Conservation (phyloP, 1,140 invertebrate genomes). For the Pseudoatta argentina region DNA sequence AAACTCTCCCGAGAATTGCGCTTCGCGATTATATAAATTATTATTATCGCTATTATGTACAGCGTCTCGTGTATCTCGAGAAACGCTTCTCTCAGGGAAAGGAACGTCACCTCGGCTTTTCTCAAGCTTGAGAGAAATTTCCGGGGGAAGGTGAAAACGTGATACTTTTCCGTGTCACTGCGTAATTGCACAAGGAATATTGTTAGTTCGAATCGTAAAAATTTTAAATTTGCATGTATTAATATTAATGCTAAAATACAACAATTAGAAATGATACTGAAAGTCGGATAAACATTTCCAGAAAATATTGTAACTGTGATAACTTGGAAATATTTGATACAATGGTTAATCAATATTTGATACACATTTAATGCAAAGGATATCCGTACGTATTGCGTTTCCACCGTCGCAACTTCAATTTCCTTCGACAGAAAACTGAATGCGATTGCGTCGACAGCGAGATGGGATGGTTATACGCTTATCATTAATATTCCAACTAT, state of each 20-base stretch:
- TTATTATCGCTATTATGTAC: constrained; percentile 54
- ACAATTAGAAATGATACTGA: background rate
- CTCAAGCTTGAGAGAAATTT: constrained; percentile 32
- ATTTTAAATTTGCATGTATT: background rate
- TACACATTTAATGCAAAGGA: background rate
- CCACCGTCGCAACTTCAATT: background rate
- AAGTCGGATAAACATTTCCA: background rate
- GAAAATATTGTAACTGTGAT: background rate
- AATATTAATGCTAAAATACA: background rate
- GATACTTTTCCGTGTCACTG: background rate
- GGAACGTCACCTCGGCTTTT: constrained; percentile 12
- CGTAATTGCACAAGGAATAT: background rate
- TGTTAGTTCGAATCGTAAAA: background rate
- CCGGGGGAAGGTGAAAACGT: background rate
- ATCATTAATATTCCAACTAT: constrained; percentile 37
- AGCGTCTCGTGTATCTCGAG: background rate
- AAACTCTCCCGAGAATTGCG: constrained; percentile 37
- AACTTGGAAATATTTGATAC: background rate
- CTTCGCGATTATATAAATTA: constrained; percentile 29
- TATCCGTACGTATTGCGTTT: background rate
- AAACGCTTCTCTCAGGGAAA: constrained; percentile 11
- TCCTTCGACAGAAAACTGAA: constrained; percentile 7
- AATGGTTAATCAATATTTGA: background rate
- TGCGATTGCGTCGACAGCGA: constrained; percentile 14
- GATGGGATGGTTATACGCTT: constrained; percentile 22